phyloP scores from a whole-genome alignment of 2,888 invertebrate genomes.

The Athrips mouffetella region DNA sequence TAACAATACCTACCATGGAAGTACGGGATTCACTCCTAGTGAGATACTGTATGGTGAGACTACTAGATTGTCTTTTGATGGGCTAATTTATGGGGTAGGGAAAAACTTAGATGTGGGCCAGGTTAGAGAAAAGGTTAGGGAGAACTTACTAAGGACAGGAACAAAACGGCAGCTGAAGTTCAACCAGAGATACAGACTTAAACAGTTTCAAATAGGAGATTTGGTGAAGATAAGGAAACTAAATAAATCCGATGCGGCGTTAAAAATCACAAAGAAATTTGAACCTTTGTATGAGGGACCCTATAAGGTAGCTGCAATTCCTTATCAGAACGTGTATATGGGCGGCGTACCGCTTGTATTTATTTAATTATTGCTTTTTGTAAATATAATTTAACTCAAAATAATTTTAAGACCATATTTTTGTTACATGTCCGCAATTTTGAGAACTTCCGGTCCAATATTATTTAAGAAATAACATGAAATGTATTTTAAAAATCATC shows the following conservation, averaged over 20 bases:
- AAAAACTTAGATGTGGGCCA: background rate
- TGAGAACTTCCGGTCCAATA: no score
- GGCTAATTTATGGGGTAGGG: background rate
- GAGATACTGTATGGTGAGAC: background rate
- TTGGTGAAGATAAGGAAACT: no score
- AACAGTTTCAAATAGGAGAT: background rate
- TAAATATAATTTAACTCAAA: no score
- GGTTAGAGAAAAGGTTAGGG: background rate
- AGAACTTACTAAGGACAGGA: background rate
- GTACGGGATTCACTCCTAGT: slow-evolving; percentile 9
- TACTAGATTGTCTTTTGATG: background rate
- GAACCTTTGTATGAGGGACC: no score
- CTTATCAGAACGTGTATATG: slow-evolving; percentile 9
- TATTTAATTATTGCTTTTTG: no score
- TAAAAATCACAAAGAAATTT: background rate
- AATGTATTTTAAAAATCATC: no score
- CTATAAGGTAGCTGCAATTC: slow-evolving; percentile 5
- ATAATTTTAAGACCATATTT: no score
- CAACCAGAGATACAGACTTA: background rate
- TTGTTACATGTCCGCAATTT: no score
- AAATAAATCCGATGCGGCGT: background rate
- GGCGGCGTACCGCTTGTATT: no score
- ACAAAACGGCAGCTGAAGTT: background rate
- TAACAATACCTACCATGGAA: slow-evolving; percentile 2
- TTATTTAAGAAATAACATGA: no score